Evolutionary conservation across 2,797 vertebrate genomes (phyloP), one percentile per base, ranked within the genome.

Genomic region (Enteromius argenteus): DNA sequence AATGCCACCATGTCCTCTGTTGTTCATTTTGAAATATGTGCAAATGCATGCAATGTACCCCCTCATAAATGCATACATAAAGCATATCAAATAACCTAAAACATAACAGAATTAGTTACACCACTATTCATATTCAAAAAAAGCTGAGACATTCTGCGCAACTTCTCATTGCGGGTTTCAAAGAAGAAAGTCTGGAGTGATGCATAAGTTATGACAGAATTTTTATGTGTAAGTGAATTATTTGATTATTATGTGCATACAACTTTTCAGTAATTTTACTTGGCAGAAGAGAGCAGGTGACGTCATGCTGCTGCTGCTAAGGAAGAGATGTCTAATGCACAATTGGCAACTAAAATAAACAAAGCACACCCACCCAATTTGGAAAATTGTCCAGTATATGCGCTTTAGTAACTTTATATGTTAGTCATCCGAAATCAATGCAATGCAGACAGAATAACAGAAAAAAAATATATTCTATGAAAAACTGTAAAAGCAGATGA

Each of bases 281-380:
- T 27, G 17, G n/a, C 13, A 23, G 37, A 76, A 35, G 19, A 49
- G 1, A 44, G 69, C 19, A 44, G 13, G 23, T 39, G 14, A 64
- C 15, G 19, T 73, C 68, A 60, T 39, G 17, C 39, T 79, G 56
- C 39, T 79, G 56, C 17, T 60, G 56, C 30, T 74, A 32, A 53
- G 6, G 81, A 35, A 68, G 44, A 35, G 46, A 30, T 1, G 23
- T 73, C 39, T 39, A 67, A 66, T 75, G 44, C 62, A 68, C 46
- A 44, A n/a, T 0, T 32, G 17, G 9, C n/a, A 76, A 67, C 58
- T 30, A 42, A 83, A 67, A 66, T 39, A 83, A 39, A 76, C 62
- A 56, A 75, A 83, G 5, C 60, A 67, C 44, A 6, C 5, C 10
- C 42, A 42, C 10, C 21, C 21, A 3, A 62, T 58, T 37, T 27